These are phyloP conservation scores for Coremacera marginata DNA, from an alignment of 2,888 invertebrate species.

Conservation along the genomic window DNA sequence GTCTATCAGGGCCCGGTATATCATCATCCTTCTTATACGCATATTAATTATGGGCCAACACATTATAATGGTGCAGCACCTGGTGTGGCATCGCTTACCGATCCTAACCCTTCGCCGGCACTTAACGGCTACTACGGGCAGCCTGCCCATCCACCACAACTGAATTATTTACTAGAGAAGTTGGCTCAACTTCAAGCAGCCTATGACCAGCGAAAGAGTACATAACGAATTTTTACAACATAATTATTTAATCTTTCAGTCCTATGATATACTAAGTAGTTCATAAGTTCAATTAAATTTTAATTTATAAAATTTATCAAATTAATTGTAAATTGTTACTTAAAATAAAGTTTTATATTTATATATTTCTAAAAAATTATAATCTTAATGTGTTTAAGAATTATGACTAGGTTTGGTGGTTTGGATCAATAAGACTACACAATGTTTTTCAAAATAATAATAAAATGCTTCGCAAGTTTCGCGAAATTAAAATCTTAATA, in stretches of 20 bases:
- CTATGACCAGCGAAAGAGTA: background rate
- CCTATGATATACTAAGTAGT: too few species aligned
- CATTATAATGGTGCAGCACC: background rate
- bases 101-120: background rate
- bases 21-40: conserved; percentile 11
- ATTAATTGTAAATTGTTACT: too few species aligned
- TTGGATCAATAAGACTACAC: background rate
- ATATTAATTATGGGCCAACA: background rate
- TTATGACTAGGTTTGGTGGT: background rate
- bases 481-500: too few species aligned
- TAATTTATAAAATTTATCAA: too few species aligned
- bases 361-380: background rate
- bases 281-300: too few species aligned
- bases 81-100: background rate
- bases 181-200: background rate
- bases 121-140: background rate
- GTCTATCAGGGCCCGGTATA: conserved; percentile 4
- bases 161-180: background rate
- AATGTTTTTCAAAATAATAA: background rate
- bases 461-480: too few species aligned
- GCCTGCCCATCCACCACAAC: background rate
- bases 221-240: background rate
- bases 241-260: too few species aligned
- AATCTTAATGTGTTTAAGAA: background rate
- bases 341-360: background rate